Percentiles rank a stretch among this genome's conserved stretches.
These are phyloP conservation scores for Lutraria rhynchaena DNA, from an alignment of 1,140 invertebrate genomes.

Conservation along the genomic window DNA sequence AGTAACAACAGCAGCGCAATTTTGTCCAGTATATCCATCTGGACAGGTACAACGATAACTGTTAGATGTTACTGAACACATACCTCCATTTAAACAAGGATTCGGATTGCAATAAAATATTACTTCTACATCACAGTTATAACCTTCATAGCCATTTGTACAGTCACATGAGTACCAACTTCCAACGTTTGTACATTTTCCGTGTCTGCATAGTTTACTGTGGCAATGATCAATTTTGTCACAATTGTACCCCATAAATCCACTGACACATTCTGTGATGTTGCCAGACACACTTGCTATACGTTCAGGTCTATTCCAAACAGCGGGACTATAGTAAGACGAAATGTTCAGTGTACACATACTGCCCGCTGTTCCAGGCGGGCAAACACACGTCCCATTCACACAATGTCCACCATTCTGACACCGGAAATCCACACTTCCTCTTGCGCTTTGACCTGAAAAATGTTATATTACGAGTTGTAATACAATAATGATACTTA, in stretches of 20 bases:
- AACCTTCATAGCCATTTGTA: too few relatives aligned
- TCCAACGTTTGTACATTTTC: background rate
- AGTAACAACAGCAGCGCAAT: constrained; percentile 11
- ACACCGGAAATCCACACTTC: background rate
- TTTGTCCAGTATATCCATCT: constrained; percentile 31
- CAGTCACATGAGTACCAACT: background rate
- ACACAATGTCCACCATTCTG: background rate
- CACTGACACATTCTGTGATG: constrained; percentile 72
- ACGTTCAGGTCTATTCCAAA: background rate
- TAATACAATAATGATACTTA: too few relatives aligned
- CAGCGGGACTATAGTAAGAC: background rate
- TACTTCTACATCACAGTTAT: too few relatives aligned
- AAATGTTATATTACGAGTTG: too few relatives aligned
- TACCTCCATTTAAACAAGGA: too few relatives aligned
- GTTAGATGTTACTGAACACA: background rate
- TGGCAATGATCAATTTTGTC: constrained; percentile 1
- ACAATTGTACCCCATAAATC: constrained; percentile 47
- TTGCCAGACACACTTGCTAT: background rate
- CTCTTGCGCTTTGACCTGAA: too few relatives aligned
- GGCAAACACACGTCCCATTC: background rate
- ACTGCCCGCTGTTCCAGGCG: background rate
- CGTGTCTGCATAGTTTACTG: background rate
- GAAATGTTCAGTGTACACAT: background rate
- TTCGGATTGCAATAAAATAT: too few relatives aligned
- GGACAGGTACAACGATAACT: constrained; percentile 47